Percentiles rank a stretch among this genome's conserved stretches.
Conservation (phyloP, 2,888 invertebrate species). For the Mythimna albipuncta region DNA sequence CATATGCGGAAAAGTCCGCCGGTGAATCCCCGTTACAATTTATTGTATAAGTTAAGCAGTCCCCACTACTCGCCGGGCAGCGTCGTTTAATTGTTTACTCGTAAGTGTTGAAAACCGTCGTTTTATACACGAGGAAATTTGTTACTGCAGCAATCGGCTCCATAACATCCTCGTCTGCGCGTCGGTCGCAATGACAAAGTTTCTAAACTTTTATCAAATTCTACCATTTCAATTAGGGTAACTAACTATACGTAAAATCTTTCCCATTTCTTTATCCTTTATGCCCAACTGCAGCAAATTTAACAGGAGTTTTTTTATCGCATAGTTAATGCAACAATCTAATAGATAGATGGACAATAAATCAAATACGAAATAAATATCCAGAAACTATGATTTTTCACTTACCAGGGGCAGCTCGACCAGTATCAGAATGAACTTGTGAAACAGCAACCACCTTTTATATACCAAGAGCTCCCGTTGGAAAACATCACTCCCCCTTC, state of each 20-base stretch:
- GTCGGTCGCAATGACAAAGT: too few species aligned
- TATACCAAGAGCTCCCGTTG: conserved; percentile 74
- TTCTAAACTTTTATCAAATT: too few species aligned
- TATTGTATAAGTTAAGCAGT: too few species aligned
- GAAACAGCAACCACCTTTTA: conserved; percentile 70
- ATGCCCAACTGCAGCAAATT: neutral
- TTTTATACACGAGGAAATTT: too few species aligned
- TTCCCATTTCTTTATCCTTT: neutral
- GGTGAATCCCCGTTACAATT: too few species aligned
- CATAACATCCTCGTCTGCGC: too few species aligned
- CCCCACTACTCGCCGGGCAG: too few species aligned
- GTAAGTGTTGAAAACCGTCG: too few species aligned
- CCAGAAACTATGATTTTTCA: conserved; percentile 8
- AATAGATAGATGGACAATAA: neutral
- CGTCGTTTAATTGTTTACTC: too few species aligned
- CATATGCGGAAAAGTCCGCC: too few species aligned
- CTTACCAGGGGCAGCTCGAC: conserved; percentile 61
- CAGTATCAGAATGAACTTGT: conserved; percentile 69
- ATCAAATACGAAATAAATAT: neutral
- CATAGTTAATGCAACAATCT: neutral
- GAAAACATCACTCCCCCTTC: conserved; percentile 83
- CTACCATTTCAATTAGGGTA: neutral
- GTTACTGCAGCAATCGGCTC: too few species aligned
- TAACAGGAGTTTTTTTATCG: too few species aligned
- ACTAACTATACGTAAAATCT: neutral